These are phyloP conservation scores for Balaeniceps rex DNA, from an alignment of 2,113 vertebrate species.

Conservation along the genomic window DNA sequence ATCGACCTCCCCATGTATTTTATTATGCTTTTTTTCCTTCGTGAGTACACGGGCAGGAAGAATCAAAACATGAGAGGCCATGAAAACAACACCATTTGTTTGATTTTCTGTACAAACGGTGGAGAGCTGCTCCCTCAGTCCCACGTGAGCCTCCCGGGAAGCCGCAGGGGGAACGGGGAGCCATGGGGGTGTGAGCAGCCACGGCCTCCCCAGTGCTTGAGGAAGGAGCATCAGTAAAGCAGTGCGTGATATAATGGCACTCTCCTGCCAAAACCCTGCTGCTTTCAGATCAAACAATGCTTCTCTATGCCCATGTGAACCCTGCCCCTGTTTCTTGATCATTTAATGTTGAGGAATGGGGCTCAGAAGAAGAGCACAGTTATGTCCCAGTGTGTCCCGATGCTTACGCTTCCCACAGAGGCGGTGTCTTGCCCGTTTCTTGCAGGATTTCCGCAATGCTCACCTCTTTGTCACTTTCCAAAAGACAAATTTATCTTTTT, in stretches of 20 bases:
- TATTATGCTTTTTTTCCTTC: neutral
- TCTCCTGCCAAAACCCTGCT: neutral
- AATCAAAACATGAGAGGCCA: neutral
- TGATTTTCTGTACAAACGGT: neutral
- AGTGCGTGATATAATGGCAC: too few species aligned
- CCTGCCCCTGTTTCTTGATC: neutral
- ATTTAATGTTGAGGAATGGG: fast-evolving
- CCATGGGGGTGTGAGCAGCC: fast-evolving
- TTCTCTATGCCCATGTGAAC: neutral
- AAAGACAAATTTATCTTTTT: neutral
- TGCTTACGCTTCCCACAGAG: neutral
- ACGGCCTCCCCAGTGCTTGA: fast-evolving
- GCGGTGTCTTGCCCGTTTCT: fast-evolving
- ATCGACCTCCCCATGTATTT: neutral
- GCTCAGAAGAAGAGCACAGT: neutral
- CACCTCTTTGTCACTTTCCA: neutral
- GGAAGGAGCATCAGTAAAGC: too few species aligned
- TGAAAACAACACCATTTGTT: neutral
- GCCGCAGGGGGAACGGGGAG: fast-evolving
- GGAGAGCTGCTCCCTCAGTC: neutral
- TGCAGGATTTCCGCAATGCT: neutral
- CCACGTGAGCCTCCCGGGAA: fast-evolving
- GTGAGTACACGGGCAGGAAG: neutral
- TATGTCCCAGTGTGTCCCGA: fast-evolving
- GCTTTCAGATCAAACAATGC: neutral